Evolutionary conservation across 2,888 invertebrate genomes (phyloP).

Genomic region (Orchesella flavescens): DNA sequence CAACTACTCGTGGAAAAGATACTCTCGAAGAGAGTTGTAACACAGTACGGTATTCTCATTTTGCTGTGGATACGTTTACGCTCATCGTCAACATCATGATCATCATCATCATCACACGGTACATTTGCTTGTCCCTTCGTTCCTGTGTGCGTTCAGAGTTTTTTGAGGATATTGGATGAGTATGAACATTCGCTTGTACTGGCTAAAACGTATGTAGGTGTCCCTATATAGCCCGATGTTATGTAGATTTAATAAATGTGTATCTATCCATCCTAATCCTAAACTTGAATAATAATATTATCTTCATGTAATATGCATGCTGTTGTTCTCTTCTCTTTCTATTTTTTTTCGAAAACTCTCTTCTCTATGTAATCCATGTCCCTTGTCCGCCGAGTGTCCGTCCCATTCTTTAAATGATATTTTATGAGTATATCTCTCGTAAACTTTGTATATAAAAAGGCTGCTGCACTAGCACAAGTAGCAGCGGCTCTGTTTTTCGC

Average conservation of each 20-base stretch:
- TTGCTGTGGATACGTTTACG: slow-evolving; percentile 20
- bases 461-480: no score
- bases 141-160: not conserved
- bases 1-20: not conserved
- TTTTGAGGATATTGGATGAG: slow-evolving; percentile 28
- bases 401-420: slow-evolving; percentile 36
- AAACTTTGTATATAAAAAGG: no score
- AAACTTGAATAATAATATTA: slow-evolving; percentile 5
- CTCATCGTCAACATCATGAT: slow-evolving; percentile 37
- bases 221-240: not conserved
- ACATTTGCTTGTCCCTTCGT: slow-evolving; percentile 48
- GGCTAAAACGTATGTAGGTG: no score
- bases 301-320: not conserved
- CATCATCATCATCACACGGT: slow-evolving; percentile 46
- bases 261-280: not conserved
- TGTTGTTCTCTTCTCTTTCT: not conserved
- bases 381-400: slow-evolving; percentile 35
- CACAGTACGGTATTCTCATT: slow-evolving; percentile 18
- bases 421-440: not conserved
- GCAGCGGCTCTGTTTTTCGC: not conserved
- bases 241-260: not conserved
- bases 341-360: slow-evolving; percentile 1
- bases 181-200: not conserved
- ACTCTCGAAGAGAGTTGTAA: not conserved
- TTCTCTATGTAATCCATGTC: slow-evolving; percentile 9